Evolutionary conservation across 2,113 vertebrate genomes (phyloP).

Genomic region (Bagarius yarrelli): DNA sequence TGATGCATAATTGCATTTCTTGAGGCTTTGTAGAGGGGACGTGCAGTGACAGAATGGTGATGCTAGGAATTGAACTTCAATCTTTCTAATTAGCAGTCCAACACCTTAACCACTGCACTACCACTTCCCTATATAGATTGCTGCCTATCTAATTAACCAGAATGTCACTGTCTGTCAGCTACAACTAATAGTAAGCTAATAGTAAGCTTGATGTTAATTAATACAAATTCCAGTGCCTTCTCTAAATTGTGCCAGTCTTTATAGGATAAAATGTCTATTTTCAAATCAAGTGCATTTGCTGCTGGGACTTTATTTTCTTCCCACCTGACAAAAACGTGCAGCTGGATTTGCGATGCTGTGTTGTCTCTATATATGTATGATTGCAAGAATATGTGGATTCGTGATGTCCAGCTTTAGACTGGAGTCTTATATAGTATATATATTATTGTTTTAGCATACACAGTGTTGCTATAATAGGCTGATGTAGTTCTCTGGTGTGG

Average conservation of each 20-base stretch:
- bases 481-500: no score
- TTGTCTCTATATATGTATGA: background rate
- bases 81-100: no score
- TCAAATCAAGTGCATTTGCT: background rate
- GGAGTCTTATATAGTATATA: background rate
- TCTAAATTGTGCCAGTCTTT: background rate
- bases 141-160: constrained; percentile 34
- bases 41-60: no score
- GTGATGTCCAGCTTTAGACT: background rate
- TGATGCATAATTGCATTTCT: background rate
- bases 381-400: background rate
- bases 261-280: background rate
- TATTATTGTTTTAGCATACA: background rate
- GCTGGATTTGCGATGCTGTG: background rate
- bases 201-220: background rate
- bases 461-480: background rate
- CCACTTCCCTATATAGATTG: background rate
- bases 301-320: background rate
- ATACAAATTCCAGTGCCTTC: background rate
- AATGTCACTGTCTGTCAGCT: background rate
- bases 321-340: background rate
- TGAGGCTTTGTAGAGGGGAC: no score
- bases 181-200: background rate
- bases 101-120: no score
- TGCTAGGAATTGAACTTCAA: no score